Percentiles rank a stretch among this genome's conserved stretches.
phyloP scores from a whole-genome alignment of 2,113 vertebrate species.

The Lagopus leucura region DNA sequence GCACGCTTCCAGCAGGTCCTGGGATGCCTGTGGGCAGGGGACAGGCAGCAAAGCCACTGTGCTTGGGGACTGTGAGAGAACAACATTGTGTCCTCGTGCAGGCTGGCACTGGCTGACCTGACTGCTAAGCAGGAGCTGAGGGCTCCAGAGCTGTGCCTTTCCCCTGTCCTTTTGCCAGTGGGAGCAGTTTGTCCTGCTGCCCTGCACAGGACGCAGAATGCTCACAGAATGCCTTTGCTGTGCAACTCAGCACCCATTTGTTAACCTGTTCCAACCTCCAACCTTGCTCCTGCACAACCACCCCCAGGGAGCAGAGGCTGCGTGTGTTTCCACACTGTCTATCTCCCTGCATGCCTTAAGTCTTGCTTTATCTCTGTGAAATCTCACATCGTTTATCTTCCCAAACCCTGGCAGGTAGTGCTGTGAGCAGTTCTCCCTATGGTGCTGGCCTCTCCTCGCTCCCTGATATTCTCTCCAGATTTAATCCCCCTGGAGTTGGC shows the following conservation, averaged over 20 bases:
- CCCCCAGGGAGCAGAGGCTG: neutral
- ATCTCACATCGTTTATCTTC: neutral
- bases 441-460: neutral
- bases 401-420: neutral
- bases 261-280: neutral
- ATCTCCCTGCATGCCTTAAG: neutral
- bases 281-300: neutral
- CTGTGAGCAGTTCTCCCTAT: neutral
- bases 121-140: slow-evolving; percentile 28
- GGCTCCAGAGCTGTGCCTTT: neutral
- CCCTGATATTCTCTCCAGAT: neutral
- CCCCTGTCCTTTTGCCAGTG: neutral
- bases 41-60: neutral
- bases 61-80: neutral
- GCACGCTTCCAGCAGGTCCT: neutral
- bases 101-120: slow-evolving; percentile 6
- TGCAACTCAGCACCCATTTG: neutral
- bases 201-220: accelerated
- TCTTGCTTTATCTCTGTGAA: neutral
- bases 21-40: neutral
- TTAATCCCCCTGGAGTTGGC: neutral
- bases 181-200: neutral
- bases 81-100: neutral
- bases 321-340: neutral
- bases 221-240: accelerated